These are phyloP conservation scores for Osmerus mordax DNA, from an alignment of 2,113 vertebrate genomes.

Conservation along the genomic window DNA sequence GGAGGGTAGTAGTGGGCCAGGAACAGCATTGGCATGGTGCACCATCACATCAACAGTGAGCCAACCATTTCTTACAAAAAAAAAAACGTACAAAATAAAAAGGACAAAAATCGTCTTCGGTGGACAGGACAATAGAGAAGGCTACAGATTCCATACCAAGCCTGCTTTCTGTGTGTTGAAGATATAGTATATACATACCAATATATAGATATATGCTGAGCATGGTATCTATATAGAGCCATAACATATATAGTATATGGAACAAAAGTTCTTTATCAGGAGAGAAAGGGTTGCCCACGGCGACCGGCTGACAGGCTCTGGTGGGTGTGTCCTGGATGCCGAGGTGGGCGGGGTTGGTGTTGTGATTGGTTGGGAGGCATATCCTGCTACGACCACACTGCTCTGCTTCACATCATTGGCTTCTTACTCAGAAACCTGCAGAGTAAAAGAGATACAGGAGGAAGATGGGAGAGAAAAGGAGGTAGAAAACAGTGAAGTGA, in stretches of 20 bases:
- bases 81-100: conserved; percentile 52
- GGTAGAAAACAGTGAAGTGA: too few species aligned
- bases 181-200: conserved; percentile 78
- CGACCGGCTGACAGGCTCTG: conserved; percentile 78
- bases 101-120: conserved; percentile 54
- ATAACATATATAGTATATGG: conserved; percentile 78
- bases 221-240: conserved; percentile 73
- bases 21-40: conserved; percentile 85
- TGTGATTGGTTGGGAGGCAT: conserved; percentile 71
- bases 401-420: conserved; percentile 82
- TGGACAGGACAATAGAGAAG: conserved; percentile 57
- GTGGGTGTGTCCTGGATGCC: conserved; percentile 88
- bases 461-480: too few species aligned
- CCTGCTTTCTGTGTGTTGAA: conserved; percentile 61
- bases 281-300: conserved; percentile 77
- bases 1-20: conserved; percentile 79
- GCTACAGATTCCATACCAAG: conserved; percentile 68
- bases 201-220: conserved; percentile 76
- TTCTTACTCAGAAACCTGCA: conserved; percentile 84
- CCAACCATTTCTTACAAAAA: conserved; percentile 76
- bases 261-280: conserved; percentile 66
- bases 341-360: conserved; percentile 62
- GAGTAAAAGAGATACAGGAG: neutral
- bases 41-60: conserved; percentile 83
- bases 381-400: conserved; percentile 84